Evolutionary conservation across 1,140 invertebrate species (phyloP).

Genomic region (Grapholita molesta): DNA sequence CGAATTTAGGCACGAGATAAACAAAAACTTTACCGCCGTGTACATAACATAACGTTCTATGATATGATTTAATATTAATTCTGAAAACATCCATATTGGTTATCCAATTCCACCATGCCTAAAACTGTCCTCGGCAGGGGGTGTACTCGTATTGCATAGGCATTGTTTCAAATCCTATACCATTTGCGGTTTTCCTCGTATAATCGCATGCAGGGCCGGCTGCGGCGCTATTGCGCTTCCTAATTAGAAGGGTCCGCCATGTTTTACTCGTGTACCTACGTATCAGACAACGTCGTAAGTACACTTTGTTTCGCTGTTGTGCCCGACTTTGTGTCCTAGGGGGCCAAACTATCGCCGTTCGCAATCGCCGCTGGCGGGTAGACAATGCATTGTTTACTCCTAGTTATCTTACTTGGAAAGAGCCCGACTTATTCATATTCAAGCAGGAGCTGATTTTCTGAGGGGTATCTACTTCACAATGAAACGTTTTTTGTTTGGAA

Average conservation of each 20-base stretch:
- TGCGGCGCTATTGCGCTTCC: constrained; percentile 30
- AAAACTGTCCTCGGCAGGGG: constrained; percentile 17
- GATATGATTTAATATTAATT: background rate
- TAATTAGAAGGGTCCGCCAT: constrained; percentile 40
- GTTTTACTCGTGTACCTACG: constrained; percentile 12
- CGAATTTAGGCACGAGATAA: too few species aligned
- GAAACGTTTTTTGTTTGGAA: background rate
- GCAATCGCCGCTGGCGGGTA: background rate
- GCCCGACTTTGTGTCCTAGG: background rate
- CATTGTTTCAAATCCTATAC: constrained; percentile 33
- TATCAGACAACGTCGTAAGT: background rate
- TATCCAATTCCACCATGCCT: background rate
- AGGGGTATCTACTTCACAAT: background rate
- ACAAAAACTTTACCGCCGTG: too few species aligned
- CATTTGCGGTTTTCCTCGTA: constrained; percentile 38
- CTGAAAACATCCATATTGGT: background rate
- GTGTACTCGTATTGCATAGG: constrained; percentile 32
- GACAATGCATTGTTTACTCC: constrained; percentile 4
- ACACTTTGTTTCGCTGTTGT: background rate
- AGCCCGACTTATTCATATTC: background rate
- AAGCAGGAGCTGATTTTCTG: background rate
- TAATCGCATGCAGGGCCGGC: constrained; percentile 27
- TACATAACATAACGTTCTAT: too few species aligned
- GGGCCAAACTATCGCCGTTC: constrained; percentile 8
- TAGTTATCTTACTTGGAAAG: background rate